phyloP scores from a whole-genome alignment of 2,113 vertebrate genomes.

The Apaloderma vittatum region DNA sequence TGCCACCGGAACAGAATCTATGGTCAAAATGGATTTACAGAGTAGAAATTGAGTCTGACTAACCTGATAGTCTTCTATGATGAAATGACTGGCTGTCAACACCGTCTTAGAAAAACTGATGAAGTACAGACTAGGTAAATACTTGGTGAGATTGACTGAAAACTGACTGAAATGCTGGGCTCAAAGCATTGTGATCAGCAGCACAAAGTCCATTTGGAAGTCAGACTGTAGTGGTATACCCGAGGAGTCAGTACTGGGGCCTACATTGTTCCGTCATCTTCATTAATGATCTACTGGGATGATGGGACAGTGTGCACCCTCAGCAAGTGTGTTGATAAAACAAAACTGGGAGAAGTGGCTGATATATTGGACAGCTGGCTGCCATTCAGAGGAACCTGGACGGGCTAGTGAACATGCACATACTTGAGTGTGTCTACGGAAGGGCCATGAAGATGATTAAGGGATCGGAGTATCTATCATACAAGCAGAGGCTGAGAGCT shows the following conservation, averaged over 20 bases:
- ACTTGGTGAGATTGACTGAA: too few species aligned
- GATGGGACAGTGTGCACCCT: neutral
- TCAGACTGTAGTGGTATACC: neutral
- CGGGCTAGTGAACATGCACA: neutral
- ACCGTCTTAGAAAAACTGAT: too few species aligned
- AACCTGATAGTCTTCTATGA: too few species aligned
- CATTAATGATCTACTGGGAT: neutral
- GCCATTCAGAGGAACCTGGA: neutral
- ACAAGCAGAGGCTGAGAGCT: neutral
- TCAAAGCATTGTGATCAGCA: neutral
- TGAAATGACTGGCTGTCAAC: too few species aligned
- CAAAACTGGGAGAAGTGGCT: neutral
- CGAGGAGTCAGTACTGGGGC: neutral
- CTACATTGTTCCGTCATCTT: neutral
- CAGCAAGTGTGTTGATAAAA: neutral
- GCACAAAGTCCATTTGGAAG: neutral
- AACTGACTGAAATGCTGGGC: neutral
- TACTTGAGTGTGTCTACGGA: neutral
- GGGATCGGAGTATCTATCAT: neutral
- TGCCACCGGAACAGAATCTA: neutral
- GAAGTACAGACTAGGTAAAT: too few species aligned
- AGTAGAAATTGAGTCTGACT: neutral
- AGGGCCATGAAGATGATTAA: neutral
- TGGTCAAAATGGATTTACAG: neutral
- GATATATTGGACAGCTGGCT: neutral